phyloP scores from a whole-genome alignment of 2,888 invertebrate species.

The Oegoconia quadripuncta region DNA sequence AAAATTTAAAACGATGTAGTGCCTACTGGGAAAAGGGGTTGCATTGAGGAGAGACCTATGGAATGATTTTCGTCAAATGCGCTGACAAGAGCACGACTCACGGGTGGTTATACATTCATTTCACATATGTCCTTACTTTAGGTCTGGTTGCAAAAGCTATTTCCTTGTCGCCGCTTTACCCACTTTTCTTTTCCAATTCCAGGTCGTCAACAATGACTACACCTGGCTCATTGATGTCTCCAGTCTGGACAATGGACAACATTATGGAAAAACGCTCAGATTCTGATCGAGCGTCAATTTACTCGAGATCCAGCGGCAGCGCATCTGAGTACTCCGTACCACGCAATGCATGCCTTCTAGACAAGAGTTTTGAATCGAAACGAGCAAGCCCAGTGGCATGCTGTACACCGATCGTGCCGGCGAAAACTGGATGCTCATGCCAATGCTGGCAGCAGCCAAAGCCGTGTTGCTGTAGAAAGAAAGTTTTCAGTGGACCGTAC shows the following conservation, averaged over 20 bases:
- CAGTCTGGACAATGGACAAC: slow-evolving; percentile 80
- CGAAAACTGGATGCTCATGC: slow-evolving; percentile 61
- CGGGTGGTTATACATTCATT: no score
- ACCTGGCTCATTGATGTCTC: slow-evolving; percentile 72
- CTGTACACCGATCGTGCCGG: slow-evolving; percentile 80
- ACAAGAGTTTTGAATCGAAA: slow-evolving; percentile 74
- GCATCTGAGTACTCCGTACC: slow-evolving; percentile 83
- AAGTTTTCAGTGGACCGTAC: slow-evolving; percentile 79
- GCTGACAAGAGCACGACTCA: no score
- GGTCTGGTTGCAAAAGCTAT: no score
- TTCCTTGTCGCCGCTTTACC: no score
- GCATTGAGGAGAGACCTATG: no score
- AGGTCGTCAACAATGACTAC: slow-evolving; percentile 81
- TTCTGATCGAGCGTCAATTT: slow-evolving; percentile 82
- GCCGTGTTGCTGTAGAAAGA: slow-evolving; percentile 62
- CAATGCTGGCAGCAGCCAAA: slow-evolving; percentile 63
- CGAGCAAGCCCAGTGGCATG: slow-evolving; percentile 61
- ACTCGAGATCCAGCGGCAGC: slow-evolving; percentile 82
- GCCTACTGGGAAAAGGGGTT: no score
- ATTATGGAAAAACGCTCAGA: slow-evolving; percentile 69
- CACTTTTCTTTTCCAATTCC: slow-evolving; percentile 27
- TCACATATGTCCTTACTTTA: no score
- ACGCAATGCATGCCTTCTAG: slow-evolving; percentile 57
- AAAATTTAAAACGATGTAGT: no score
- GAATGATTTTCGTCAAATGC: no score